Evolutionary conservation across 2,113 vertebrate species (phyloP).

Genomic region (Pitta sordida): DNA sequence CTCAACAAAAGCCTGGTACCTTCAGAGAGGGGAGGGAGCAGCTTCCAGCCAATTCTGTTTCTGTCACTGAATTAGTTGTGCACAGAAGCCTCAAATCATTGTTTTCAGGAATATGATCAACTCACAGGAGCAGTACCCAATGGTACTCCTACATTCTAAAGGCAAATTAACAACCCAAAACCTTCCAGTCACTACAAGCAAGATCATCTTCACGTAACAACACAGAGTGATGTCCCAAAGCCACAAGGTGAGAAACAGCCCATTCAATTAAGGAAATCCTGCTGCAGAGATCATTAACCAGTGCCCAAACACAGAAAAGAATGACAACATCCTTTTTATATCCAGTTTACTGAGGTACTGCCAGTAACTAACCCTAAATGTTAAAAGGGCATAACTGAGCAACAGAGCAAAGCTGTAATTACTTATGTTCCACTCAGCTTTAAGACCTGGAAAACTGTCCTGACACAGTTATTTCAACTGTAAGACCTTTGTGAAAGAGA

Average conservation of each 20-base stretch:
- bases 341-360: no score
- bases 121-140: neutral
- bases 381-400: neutral
- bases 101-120: neutral
- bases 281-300: no score
- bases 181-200: neutral
- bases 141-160: neutral
- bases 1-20: neutral
- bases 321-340: no score
- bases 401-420: neutral
- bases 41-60: neutral
- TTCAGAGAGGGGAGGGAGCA: neutral
- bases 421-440: neutral
- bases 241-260: rapidly evolving
- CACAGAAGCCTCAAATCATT: neutral
- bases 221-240: neutral
- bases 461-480: neutral
- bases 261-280: rapidly evolving
- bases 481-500: neutral
- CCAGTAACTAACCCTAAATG: no score
- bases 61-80: neutral
- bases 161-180: neutral
- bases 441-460: neutral
- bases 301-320: no score
- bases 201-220: neutral